Evolutionary conservation across 2,797 vertebrate genomes (phyloP).

Genomic region (Taeniopygia guttata): DNA sequence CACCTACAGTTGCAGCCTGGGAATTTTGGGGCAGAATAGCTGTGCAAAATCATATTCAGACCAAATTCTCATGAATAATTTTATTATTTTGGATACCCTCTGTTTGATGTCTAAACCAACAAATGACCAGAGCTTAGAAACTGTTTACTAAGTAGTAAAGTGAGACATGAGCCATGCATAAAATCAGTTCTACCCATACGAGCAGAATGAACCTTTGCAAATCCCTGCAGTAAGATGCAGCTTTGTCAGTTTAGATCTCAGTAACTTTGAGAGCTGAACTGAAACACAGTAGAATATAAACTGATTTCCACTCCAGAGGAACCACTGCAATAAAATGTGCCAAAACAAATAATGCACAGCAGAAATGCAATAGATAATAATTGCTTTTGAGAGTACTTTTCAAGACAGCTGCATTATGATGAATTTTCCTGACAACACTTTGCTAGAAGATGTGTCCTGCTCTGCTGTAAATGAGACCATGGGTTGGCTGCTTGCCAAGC

Average conservation of each 20-base stretch:
- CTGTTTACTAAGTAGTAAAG: not conserved
- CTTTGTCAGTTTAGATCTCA: not conserved
- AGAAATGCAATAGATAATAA: not conserved
- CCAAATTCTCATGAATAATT: not conserved
- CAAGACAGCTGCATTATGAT: not conserved
- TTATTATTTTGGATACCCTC: not conserved
- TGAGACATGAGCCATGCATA: not conserved
- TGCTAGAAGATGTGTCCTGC: not conserved
- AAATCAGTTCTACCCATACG: not conserved
- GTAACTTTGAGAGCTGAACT: not conserved
- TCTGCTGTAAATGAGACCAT: not conserved
- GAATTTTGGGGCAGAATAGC: fast-evolving
- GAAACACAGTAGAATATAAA: not conserved
- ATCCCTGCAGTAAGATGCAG: not conserved
- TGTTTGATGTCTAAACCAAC: not conserved
- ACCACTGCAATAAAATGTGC: not conserved
- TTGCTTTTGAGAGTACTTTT: constrained; percentile 5
- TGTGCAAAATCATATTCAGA: not conserved
- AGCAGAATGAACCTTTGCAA: not conserved
- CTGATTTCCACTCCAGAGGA: not conserved
- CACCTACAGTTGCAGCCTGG: not conserved
- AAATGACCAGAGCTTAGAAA: not conserved
- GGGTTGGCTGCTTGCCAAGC: not conserved
- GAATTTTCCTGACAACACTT: not conserved
- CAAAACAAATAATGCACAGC: not conserved